Evolutionary conservation across 2,888 invertebrate species (phyloP).

Genomic region (Calliopum simillimum): DNA sequence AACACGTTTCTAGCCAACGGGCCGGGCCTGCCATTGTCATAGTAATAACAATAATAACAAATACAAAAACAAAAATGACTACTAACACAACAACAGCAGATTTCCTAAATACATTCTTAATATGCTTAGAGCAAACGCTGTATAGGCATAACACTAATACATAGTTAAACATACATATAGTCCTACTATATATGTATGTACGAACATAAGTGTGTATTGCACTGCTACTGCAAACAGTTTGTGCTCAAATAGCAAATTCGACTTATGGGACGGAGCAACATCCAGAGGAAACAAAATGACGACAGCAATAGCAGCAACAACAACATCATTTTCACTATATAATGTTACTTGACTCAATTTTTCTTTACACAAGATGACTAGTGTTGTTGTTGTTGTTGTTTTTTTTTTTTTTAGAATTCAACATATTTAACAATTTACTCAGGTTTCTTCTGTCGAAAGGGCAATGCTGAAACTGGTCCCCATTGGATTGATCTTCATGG

Average conservation of each 20-base stretch:
- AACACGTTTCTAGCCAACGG: too few relatives aligned
- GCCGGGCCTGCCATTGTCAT: too few relatives aligned
- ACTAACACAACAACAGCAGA: not conserved
- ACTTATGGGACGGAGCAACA: not conserved
- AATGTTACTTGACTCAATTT: conserved; percentile 4
- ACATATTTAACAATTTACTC: conserved; percentile 14
- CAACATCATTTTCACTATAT: conserved; percentile 2
- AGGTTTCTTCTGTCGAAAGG: not conserved
- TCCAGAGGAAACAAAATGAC: not conserved
- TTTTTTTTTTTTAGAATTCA: conserved; percentile 2
- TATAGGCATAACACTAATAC: too few relatives aligned
- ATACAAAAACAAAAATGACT: too few relatives aligned
- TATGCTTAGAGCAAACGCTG: not conserved
- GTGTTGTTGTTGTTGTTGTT: not conserved
- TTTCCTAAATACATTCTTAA: not conserved
- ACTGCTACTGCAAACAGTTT: not conserved
- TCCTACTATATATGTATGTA: not conserved
- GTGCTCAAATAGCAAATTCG: too few relatives aligned
- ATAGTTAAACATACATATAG: not conserved
- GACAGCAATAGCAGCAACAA: too few relatives aligned
- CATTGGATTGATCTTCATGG: too few relatives aligned
- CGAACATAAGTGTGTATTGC: not conserved
- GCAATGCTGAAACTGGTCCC: too few relatives aligned
- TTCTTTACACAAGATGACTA: not conserved
- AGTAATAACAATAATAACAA: too few relatives aligned